These are phyloP conservation scores for Callochromis pleurospilus DNA, from an alignment of 2,113 vertebrate genomes.

Conservation along the genomic window DNA sequence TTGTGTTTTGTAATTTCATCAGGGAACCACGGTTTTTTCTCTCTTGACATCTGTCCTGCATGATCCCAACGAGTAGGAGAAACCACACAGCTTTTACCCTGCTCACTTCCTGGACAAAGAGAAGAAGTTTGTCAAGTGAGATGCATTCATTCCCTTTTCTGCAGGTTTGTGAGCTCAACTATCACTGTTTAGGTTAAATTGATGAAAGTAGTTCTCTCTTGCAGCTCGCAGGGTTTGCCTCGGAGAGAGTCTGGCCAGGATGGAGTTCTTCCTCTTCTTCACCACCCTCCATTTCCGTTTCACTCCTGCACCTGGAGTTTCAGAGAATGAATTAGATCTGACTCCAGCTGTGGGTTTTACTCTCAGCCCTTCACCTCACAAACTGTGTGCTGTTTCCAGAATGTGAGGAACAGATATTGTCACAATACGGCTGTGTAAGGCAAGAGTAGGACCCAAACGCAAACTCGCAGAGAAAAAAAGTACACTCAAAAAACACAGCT, in stretches of 20 bases:
- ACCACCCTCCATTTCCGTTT: slow-evolving; percentile 69
- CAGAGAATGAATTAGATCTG: slow-evolving; percentile 64
- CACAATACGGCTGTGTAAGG: too few relatives aligned
- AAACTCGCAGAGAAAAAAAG: too few relatives aligned
- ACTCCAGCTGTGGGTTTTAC: slow-evolving; percentile 32
- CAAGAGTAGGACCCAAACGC: too few relatives aligned
- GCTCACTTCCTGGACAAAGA: slow-evolving; percentile 35
- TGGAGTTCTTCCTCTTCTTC: slow-evolving; percentile 41
- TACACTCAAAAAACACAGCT: too few relatives aligned
- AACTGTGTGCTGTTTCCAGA: slow-evolving; percentile 35
- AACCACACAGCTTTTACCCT: not conserved
- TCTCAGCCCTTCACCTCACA: slow-evolving; percentile 26
- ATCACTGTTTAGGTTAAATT: too few relatives aligned
- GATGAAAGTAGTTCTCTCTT: too few relatives aligned
- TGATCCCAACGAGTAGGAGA: not conserved
- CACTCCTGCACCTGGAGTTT: slow-evolving; percentile 56
- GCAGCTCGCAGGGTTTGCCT: too few relatives aligned
- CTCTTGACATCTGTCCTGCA: not conserved
- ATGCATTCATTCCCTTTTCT: slow-evolving; percentile 39
- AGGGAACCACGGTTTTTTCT: not conserved
- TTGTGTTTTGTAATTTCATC: not conserved
- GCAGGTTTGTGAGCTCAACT: slow-evolving; percentile 8
- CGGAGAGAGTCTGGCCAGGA: not conserved
- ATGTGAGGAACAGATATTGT: too few relatives aligned
- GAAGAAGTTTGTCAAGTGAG: not conserved